Evolutionary conservation across 2,888 invertebrate genomes (phyloP).

Genomic region (Eristalis tenax): DNA sequence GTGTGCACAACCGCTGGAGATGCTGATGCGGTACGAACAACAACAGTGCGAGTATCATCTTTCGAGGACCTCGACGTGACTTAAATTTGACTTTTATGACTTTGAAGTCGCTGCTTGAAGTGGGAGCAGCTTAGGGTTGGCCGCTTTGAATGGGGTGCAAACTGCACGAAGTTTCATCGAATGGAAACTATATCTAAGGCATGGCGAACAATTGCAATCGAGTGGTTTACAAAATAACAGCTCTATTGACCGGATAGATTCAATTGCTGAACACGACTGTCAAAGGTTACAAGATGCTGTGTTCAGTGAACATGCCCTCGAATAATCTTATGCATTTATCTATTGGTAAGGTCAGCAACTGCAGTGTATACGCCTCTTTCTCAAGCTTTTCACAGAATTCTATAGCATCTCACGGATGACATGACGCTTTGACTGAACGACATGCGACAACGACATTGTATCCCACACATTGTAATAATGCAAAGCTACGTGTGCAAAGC

Average conservation of each 20-base stretch:
- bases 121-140: background rate
- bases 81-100: background rate
- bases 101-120: background rate
- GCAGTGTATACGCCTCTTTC: too few relatives aligned
- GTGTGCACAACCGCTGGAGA: background rate
- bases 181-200: too few relatives aligned
- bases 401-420: background rate
- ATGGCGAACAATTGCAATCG: too few relatives aligned
- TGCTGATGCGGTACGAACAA: background rate
- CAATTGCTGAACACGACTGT: too few relatives aligned
- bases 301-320: too few relatives aligned
- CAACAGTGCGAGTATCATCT: background rate
- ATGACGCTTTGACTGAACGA: background rate
- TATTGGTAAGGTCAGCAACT: too few relatives aligned
- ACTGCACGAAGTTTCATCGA: background rate
- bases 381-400: too few relatives aligned
- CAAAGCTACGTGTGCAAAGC: background rate
- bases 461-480: background rate
- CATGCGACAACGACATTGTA: background rate
- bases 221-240: too few relatives aligned
- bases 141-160: background rate
- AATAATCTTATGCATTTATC: too few relatives aligned
- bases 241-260: too few relatives aligned
- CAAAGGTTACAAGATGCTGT: too few relatives aligned
- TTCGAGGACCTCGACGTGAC: background rate